Evolutionary conservation across 2,888 invertebrate species (phyloP).

Genomic region (Papilio gigon): DNA sequence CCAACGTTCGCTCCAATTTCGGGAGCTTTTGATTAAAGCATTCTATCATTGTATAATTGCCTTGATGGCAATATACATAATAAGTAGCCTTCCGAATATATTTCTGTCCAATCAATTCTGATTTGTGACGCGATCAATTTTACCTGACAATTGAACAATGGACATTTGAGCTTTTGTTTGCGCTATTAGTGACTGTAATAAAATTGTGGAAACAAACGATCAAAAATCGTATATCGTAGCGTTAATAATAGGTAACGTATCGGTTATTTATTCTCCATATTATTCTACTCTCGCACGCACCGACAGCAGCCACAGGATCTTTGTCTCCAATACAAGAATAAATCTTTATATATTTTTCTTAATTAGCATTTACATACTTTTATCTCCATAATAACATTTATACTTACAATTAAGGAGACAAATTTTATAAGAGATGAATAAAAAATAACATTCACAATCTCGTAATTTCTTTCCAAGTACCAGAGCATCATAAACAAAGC

Average conservation of each 20-base stretch:
- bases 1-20: slow-evolving; percentile 49
- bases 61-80: slow-evolving; percentile 14
- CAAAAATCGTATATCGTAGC: too few relatives aligned
- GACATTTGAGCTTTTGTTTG: not conserved
- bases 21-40: slow-evolving; percentile 54
- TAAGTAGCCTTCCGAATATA: slow-evolving; percentile 34
- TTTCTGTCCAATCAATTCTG: slow-evolving; percentile 28
- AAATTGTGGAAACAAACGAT: not conserved
- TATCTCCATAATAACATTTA: too few relatives aligned
- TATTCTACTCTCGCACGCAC: too few relatives aligned
- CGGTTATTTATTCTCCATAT: too few relatives aligned
- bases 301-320: too few relatives aligned
- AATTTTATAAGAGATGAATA: not conserved
- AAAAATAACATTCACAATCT: not conserved
- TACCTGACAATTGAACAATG: not conserved
- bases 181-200: not conserved
- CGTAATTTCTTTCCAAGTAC: slow-evolving; percentile 9
- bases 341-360: too few relatives aligned
- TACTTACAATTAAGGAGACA: too few relatives aligned
- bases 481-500: slow-evolving; percentile 29
- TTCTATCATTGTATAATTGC: slow-evolving; percentile 48
- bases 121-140: slow-evolving; percentile 10
- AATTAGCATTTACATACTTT: too few relatives aligned
- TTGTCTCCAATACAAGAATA: too few relatives aligned
- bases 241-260: too few relatives aligned